These are phyloP conservation scores for Archips crataeganus DNA, from an alignment of 2,888 invertebrate species.

Conservation along the genomic window DNA sequence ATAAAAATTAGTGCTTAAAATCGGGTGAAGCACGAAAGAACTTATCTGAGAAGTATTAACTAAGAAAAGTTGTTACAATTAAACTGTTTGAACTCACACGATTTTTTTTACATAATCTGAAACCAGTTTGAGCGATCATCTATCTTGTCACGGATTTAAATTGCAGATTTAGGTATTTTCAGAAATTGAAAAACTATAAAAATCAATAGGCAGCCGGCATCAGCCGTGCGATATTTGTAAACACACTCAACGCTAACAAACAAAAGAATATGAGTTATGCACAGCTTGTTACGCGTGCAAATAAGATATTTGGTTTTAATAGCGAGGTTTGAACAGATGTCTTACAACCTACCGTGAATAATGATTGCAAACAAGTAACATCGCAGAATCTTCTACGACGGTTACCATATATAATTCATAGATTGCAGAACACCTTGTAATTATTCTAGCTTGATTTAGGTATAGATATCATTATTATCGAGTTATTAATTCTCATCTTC, in stretches of 20 bases:
- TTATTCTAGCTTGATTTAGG: conserved; percentile 14
- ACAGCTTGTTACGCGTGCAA: conserved; percentile 14
- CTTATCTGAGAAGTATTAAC: too few species aligned
- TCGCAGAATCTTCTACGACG: conserved; percentile 9
- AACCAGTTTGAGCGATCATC: too few species aligned
- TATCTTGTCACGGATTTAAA: background rate
- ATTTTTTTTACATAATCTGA: too few species aligned
- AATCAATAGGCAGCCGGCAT: background rate
- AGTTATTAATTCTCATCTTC: background rate
- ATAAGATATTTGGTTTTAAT: conserved; percentile 24
- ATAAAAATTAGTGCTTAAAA: background rate
- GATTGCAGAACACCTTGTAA: conserved; percentile 16
- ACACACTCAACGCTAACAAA: conserved; percentile 14
- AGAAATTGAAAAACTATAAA: background rate
- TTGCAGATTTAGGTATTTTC: background rate
- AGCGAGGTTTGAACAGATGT: conserved; percentile 19
- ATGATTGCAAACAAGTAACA: conserved; percentile 19
- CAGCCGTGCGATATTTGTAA: conserved; percentile 21
- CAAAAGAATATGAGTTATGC: conserved; percentile 18
- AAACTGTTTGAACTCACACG: too few species aligned
- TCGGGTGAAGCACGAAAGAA: too few species aligned
- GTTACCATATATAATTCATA: conserved; percentile 12
- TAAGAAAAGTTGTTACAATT: too few species aligned
- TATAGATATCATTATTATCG: background rate
- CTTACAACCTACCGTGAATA: conserved; percentile 9